Evolutionary conservation across 2,113 vertebrate genomes (phyloP), one percentile per base, ranked within the genome.

Genomic region (Prochilodus magdalenae): DNA sequence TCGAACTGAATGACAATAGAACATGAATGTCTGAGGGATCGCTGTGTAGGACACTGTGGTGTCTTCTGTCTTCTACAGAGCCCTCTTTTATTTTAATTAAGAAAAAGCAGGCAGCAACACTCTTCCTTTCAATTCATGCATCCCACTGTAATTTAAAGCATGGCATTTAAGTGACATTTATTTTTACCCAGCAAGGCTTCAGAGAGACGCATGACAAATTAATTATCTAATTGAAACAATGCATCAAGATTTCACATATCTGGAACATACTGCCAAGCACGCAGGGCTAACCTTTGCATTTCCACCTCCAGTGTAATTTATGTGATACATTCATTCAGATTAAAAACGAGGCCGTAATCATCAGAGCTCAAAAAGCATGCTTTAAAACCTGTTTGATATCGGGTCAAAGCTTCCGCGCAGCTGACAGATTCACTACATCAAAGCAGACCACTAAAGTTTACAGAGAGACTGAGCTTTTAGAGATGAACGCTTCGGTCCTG

Each of bases 161-260:
- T 86, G 80, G 67, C 80, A 80, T 79, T 86, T 85, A 65, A 53
- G 65, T 86, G 80, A 76, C 84, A 86, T 86, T 86, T 86, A 83
- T 75, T 83, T 86, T 27, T 63, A 77, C 51, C 65, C 62, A 16
- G 49, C 11, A 55, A 59, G 55, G 73, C 72, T 72, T 83, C 75
- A 27, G 33, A 69, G 40, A 65, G 65, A 65, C 63, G 65, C 81
- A 62, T 76, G 80, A 63, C 69, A 75, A 51, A 83, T 83, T 63
- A 82, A 85, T 85, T 57, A 72, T 71, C 73, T 44, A 69, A 72
- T 57, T 60, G 72, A 22, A 20, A 72, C 55, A 66, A 79, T 76
- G 78, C 73, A 57, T 73, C 79, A 69, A 29, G 44, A 44, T 49
- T 75, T 78, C 72, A 67, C 30, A 65, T 16, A 33, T 82, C 51